Evolutionary conservation across 1,140 invertebrate genomes (phyloP).

Genomic region (Halesus radiatus): DNA sequence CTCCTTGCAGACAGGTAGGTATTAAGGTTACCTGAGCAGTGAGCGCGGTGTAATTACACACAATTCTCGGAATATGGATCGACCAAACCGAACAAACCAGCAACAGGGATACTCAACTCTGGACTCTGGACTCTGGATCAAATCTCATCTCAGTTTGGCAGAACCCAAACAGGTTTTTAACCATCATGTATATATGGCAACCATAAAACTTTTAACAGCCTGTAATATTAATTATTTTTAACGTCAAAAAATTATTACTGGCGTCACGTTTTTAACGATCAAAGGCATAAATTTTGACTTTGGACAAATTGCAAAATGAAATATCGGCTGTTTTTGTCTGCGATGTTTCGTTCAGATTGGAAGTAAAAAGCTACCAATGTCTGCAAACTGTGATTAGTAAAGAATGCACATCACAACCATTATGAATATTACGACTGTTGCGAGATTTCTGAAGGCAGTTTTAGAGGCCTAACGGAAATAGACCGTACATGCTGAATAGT

Average conservation of each 20-base stretch:
- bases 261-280: not conserved
- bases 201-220: slow-evolving; percentile 5
- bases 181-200: not conserved
- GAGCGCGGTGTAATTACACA: slow-evolving; percentile 1
- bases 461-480: too few relatives aligned
- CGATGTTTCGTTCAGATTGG: too few relatives aligned
- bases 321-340: too few relatives aligned
- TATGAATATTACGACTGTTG: too few relatives aligned
- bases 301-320: too few relatives aligned
- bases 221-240: not conserved
- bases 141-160: not conserved
- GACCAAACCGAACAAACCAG: not conserved
- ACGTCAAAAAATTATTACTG: not conserved
- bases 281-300: too few relatives aligned
- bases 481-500: too few relatives aligned
- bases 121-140: not conserved
- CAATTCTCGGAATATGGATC: slow-evolving; percentile 20
- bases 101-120: not conserved
- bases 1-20: slow-evolving; percentile 4
- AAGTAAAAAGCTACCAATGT: too few relatives aligned
- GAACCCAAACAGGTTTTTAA: not conserved
- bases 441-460: too few relatives aligned
- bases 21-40: slow-evolving; percentile 3
- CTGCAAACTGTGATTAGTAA: too few relatives aligned
- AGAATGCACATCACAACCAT: too few relatives aligned